Conservation (phyloP, 2,113 vertebrate genomes). For the Centrocercus urophasianus region DNA sequence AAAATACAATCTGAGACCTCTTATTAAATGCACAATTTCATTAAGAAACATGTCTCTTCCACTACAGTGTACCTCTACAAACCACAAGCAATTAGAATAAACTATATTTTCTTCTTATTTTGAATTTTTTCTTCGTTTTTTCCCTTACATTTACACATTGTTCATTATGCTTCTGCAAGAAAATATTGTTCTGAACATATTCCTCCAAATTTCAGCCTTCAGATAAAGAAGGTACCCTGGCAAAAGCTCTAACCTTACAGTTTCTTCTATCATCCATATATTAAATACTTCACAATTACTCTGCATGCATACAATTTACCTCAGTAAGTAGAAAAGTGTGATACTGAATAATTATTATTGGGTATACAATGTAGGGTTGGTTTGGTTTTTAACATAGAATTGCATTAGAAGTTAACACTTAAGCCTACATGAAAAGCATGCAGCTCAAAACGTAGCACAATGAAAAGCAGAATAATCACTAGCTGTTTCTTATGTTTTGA, state of each 20-base stretch:
- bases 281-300: not conserved
- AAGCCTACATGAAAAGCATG: not conserved
- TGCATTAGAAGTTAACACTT: not conserved
- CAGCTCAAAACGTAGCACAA: not conserved
- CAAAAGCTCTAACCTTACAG: not conserved
- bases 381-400: not conserved
- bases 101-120: not conserved
- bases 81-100: not conserved
- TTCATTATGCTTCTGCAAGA: not conserved
- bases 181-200: not conserved
- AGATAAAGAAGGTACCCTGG: not conserved
- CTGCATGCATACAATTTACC: not conserved
- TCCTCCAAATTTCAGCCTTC: not conserved
- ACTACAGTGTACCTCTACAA: not conserved
- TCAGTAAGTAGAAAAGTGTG: not conserved
- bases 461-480: not conserved
- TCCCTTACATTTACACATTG: not conserved
- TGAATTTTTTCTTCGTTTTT: not conserved
- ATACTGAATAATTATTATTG: not conserved
- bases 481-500: not conserved
- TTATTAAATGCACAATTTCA: not conserved
- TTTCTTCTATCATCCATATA: not conserved
- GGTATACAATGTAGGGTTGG: accelerated
- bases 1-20: not conserved
- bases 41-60: not conserved